A percentile compares a stretch with the other conserved stretches of the same genome.
Conservation (phyloP, 1,140 invertebrate species). For the Teleogryllus occipitalis region DNA sequence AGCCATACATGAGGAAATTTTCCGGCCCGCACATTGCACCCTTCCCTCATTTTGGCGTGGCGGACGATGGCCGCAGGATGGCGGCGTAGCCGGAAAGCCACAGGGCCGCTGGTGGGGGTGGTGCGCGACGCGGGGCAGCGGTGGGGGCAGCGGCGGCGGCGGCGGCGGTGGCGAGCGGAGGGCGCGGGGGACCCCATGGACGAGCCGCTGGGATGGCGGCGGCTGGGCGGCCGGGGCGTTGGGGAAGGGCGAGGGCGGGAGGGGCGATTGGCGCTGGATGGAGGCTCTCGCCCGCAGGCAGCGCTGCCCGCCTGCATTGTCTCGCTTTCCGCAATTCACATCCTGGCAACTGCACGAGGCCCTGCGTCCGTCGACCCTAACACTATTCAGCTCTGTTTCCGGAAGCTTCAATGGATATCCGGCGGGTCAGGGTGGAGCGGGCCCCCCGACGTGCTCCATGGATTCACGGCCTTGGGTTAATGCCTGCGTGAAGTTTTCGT, state of each 20-base stretch:
- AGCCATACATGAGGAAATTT: too few relatives aligned
- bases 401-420: neutral
- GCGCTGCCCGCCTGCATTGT: neutral
- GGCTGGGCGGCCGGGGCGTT: too few relatives aligned
- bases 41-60: too few relatives aligned
- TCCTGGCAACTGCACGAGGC: neutral
- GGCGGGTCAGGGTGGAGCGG: slow-evolving; percentile 1
- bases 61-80: neutral
- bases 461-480: neutral
- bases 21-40: too few relatives aligned
- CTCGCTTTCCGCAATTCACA: neutral
- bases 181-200: neutral
- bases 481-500: neutral
- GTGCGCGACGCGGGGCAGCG: neutral
- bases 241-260: neutral
- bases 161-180: too few relatives aligned
- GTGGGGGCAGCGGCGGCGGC: too few relatives aligned
- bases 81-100: neutral
- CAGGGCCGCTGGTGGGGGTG: neutral
- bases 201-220: too few relatives aligned
- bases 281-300: neutral
- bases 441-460: neutral
- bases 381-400: slow-evolving; percentile 3
- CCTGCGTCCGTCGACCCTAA: neutral
- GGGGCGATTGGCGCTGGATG: neutral